Evolutionary conservation across 1,140 invertebrate genomes (phyloP).

Genomic region (Tetramorium parvispinum): DNA sequence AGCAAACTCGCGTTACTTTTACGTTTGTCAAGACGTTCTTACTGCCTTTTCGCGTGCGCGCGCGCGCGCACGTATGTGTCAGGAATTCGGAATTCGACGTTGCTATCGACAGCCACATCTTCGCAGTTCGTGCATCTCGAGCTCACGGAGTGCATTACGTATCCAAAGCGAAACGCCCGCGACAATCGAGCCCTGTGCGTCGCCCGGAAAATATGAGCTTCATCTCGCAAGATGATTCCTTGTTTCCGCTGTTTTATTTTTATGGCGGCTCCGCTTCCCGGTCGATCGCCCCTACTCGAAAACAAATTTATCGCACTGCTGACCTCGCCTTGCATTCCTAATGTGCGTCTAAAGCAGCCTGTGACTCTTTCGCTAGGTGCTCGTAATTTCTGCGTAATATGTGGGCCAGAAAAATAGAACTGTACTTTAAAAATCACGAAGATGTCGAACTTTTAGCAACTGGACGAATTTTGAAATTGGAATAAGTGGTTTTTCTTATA

Average conservation of each 20-base stretch:
- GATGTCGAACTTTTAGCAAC: neutral
- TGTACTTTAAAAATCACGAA: slow-evolving; percentile 1
- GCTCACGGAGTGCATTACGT: slow-evolving; percentile 57
- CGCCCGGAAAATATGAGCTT: slow-evolving; percentile 46
- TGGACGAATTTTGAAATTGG: neutral
- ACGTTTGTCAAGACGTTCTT: slow-evolving; percentile 57
- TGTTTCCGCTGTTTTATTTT: slow-evolving; percentile 42
- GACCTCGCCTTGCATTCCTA: slow-evolving; percentile 41
- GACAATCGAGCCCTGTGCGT: slow-evolving; percentile 33
- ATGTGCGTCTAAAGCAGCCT: slow-evolving; percentile 62
- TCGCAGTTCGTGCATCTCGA: slow-evolving; percentile 53
- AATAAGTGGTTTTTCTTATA: neutral
- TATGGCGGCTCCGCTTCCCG: slow-evolving; percentile 22
- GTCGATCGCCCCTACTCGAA: slow-evolving; percentile 48
- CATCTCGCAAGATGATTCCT: slow-evolving; percentile 43
- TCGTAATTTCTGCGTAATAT: slow-evolving; percentile 39
- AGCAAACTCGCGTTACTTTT: slow-evolving; percentile 20
- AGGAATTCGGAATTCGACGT: slow-evolving; percentile 39
- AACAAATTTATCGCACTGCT: slow-evolving; percentile 54
- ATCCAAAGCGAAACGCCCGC: slow-evolving; percentile 16
- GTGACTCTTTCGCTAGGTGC: slow-evolving; percentile 20
- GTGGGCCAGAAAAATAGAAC: slow-evolving; percentile 3
- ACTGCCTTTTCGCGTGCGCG: neutral
- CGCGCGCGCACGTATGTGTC: slow-evolving; percentile 4
- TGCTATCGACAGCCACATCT: slow-evolving; percentile 58